Evolutionary conservation across 2,797 vertebrate genomes (phyloP), one percentile per base, ranked within the genome.

Genomic region (Crax fasciolata): DNA sequence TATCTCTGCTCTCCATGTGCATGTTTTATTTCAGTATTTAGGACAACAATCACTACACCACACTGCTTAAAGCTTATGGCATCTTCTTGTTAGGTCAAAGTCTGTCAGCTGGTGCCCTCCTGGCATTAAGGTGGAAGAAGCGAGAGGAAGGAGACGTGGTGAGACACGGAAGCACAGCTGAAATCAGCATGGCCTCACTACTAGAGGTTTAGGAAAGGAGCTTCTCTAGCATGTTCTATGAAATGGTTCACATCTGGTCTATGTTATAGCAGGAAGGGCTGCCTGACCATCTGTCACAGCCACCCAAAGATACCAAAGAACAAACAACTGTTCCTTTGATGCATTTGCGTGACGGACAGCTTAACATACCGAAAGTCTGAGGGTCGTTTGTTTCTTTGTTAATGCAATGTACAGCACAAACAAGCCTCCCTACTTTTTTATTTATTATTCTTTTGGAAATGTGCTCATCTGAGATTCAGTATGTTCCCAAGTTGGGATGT

Each of bases 161-260:
- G 32, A 87, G 58, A 77, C 59, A 61, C 17, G 32, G 49, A 88
- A 84, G 51, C 2, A 39, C n/a, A 78, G 63, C 43, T 21, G 27
- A 85, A 48, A 81, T 30, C 59, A 48, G 21, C 6, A 41, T 14
- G 63, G 59, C 71, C 41, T 28, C 24, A 52, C 83, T 84, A 30
- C 59, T 15, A 49, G 23, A 19, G 41, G 75, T 41, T 41, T 48
- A 19, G 39, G 32, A 79, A 63, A 77, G 61, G 13, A 76, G 81
- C 35, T 75, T 66, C 46, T 73, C n/a, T 20, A 58, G 24, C 39
- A 18, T 66, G 49, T 81, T 88, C 49, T 66, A 30, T 39, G 9
- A 61, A 85, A 73, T 10, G n/a, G 58, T 46, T 84, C 54, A 32
- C 54, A 78, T 72, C 87, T 86, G 76, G 55, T 78, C 73, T 58